A percentile compares a stretch with the other conserved stretches of the same genome.
Evolutionary conservation across 1,140 invertebrate genomes (phyloP).

Genomic region (Vanessa tameamea): DNA sequence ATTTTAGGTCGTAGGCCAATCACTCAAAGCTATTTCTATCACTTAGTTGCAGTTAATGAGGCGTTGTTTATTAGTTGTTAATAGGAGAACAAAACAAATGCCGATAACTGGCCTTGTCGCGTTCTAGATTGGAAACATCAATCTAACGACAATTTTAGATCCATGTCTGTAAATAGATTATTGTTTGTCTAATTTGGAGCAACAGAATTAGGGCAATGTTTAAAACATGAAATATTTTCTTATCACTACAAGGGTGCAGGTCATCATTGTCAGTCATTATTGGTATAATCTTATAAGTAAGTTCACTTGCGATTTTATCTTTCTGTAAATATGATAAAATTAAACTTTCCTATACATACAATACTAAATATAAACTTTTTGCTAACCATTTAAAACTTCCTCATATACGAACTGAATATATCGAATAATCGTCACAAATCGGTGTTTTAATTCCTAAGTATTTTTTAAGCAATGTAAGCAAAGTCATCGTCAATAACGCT

Average conservation of each 20-base stretch:
- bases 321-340: not conserved
- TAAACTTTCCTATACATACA: not conserved
- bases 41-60: constrained; percentile 67
- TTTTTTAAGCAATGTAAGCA: not conserved
- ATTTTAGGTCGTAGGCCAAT: constrained; percentile 52
- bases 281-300: constrained; percentile 2
- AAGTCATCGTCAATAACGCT: not conserved
- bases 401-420: too few species aligned
- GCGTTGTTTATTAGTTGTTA: constrained; percentile 59
- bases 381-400: not conserved
- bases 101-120: constrained; percentile 65
- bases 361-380: not conserved
- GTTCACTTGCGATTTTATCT: not conserved
- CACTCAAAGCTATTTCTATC: constrained; percentile 60
- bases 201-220: constrained; percentile 56
- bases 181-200: constrained; percentile 50
- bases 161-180: constrained; percentile 52
- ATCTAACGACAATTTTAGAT: constrained; percentile 59
- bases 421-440: not conserved
- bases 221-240: constrained; percentile 43
- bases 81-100: constrained; percentile 64
- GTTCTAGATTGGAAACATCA: constrained; percentile 61
- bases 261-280: constrained; percentile 11
- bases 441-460: not conserved
- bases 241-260: constrained; percentile 29